Base-by-base conservation (phyloP, 1,140 invertebrate species). In the Eriosoma lanigerum region DNA sequence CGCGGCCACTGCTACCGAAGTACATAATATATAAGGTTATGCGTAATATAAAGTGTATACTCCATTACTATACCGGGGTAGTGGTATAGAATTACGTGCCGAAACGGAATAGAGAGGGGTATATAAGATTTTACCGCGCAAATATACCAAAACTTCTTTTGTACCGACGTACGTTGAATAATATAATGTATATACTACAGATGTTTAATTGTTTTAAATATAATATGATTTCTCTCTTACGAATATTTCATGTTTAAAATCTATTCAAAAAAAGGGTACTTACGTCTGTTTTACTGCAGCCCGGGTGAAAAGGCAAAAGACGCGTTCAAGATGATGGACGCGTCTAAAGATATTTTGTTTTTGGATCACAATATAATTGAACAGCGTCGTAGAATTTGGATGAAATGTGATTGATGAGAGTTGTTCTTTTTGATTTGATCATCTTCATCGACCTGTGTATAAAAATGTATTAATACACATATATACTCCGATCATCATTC, bases 111-210 rank as follows among this genome's bases (percentile, higher is more conserved):
- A 21, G 13, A 38, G 15, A 9, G 26, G 17, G 32, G n/a, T 38
- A 38, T 4, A 38, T 60, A 62, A 56, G 75, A 78, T 78, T 78
- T 78, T 44, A 3, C 8, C 75, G 46, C 17, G 38, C 19, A 44
- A n/a, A 58, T 54, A 73, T 19, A 29, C n/a, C 50, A 26, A 76
- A 76, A n/a, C 60, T 54, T 76, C n/a, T 76, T 76, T 76, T 60
- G 8, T 38, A 58, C 73, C 73, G 54, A 76, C 46, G 73, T 60
- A 76, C n/a, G 54, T 75, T 24, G 58, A 38, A n/a, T n/a, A n/a
- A n/a, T n/a, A n/a, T n/a, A n/a, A 62, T 38, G 32, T 38, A 38
- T n/a, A 62, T 48, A 78, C n/a, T 60, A 78, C 75, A 78, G 75
- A 78, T 60, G 75, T 78, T 78, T 32, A 38, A 78, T n/a, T 60